Base-by-base conservation (phyloP, 2,113 vertebrate species). In the Anolis sagrei region DNA sequence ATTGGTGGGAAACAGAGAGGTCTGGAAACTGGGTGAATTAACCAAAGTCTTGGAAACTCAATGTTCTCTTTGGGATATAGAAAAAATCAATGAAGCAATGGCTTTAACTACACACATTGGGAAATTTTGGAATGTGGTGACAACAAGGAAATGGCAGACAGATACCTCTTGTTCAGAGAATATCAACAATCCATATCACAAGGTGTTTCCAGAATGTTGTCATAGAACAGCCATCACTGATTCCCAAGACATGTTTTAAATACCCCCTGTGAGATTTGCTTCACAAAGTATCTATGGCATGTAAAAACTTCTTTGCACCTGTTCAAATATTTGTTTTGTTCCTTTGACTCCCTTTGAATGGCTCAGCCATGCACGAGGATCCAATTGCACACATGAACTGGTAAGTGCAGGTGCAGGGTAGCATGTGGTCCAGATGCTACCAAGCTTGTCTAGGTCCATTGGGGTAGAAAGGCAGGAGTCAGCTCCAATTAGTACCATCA, bases 241-340 rank as follows among this genome's bases (percentile, higher is more conserved):
- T 76, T 76, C 29, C 32, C 21, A 49, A 48, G 48, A 49, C 34
- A 68, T 76, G 8, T 69, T 84, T 84, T 66, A 68, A 84, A 64
- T 11, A 8, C 32, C 39, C 27, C 49, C 39, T 76, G 49, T 72
- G 61, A 66, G 21, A 13, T 76, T 84, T 76, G 61, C 23, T 34
- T 44, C 48, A 58, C n/a, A 76, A 84, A 68, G 39, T 69, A 84
- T 86, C 39, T 27, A 66, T 81, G 70, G 69, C 61, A 81, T 75
- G 79, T 49, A 51, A 81, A 27, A 75, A 75, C 70, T 36, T 74
- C 70, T 75, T 81, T 81, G 70, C 70, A 81, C 85, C 78, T 86
- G 77, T 81, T 86, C 84, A 75, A 75, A 81, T 81, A 81, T 86
- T 76, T 86, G 61, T 75, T 86, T 68, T 66, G 61, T 86, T 54